phyloP scores from a whole-genome alignment of 92 coral and sea anemone genomes.

The Desmophyllum pertusum region DNA sequence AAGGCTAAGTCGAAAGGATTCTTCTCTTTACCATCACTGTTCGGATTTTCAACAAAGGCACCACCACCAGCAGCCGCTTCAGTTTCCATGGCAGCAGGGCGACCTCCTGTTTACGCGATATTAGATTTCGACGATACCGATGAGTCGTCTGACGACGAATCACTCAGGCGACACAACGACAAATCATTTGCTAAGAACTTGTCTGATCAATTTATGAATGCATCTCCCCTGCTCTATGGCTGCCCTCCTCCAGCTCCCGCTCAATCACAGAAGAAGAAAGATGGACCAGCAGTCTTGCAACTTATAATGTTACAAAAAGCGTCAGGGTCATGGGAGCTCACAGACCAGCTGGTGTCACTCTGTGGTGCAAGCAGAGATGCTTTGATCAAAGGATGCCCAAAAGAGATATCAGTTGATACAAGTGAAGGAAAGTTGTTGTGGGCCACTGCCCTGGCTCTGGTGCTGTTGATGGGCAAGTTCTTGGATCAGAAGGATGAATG shows the following conservation, averaged over 20 bases:
- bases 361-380: conserved; percentile 44
- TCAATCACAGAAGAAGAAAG: background rate
- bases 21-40: background rate
- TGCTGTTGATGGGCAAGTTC: conserved; percentile 55
- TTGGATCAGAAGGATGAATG: conserved; percentile 71
- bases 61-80: background rate
- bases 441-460: conserved; percentile 82
- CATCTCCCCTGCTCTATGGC: too few species aligned
- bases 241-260: background rate
- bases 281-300: conserved; percentile 2
- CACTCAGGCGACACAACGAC: too few species aligned
- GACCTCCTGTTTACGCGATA: too few species aligned
- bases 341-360: conserved; percentile 60
- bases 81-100: too few species aligned
- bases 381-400: conserved; percentile 66
- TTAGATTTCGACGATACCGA: too few species aligned
- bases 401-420: conserved; percentile 34
- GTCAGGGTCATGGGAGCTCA: conserved; percentile 84
- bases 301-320: conserved; percentile 80
- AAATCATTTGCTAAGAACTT: too few species aligned
- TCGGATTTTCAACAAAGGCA: background rate
- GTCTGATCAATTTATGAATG: too few species aligned
- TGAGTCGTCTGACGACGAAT: too few species aligned
- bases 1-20: background rate
- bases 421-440: conserved; percentile 59